These are phyloP conservation scores for Riparia riparia DNA, from an alignment of 2,113 vertebrate genomes.

Conservation along the genomic window DNA sequence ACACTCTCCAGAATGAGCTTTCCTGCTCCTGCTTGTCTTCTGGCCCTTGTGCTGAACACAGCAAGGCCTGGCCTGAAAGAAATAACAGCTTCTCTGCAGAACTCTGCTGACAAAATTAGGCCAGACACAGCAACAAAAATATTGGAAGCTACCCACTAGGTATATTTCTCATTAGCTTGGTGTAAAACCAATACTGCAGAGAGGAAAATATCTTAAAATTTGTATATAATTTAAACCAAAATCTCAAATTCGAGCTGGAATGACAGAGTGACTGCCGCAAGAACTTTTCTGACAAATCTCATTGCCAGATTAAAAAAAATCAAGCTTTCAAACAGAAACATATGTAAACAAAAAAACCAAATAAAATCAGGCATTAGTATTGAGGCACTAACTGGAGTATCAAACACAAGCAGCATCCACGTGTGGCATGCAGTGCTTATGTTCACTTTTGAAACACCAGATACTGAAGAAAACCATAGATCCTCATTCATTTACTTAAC, in stretches of 20 bases:
- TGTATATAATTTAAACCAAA: background rate
- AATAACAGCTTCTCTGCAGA: background rate
- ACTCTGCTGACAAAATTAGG: background rate
- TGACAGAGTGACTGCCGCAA: accelerated
- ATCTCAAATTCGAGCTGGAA: background rate
- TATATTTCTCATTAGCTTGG: background rate
- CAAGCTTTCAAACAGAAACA: background rate
- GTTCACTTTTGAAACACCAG: background rate
- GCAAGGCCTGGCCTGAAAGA: background rate
- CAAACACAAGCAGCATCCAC: background rate
- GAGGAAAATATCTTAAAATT: background rate
- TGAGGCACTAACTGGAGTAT: background rate
- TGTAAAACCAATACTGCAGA: background rate
- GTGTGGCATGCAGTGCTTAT: background rate
- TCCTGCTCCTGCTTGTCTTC: background rate
- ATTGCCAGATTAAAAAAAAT: background rate
- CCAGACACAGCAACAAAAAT: background rate
- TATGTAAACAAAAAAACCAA: background rate
- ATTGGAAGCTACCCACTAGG: background rate
- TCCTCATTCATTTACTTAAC: background rate
- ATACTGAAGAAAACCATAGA: background rate
- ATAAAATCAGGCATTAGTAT: background rate
- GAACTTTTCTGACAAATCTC: background rate
- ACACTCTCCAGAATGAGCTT: background rate
- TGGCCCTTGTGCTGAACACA: background rate